Evolutionary conservation across 2,888 invertebrate genomes (phyloP), one percentile per base, ranked within the genome.

Genomic region (Phyto melanocephala): DNA sequence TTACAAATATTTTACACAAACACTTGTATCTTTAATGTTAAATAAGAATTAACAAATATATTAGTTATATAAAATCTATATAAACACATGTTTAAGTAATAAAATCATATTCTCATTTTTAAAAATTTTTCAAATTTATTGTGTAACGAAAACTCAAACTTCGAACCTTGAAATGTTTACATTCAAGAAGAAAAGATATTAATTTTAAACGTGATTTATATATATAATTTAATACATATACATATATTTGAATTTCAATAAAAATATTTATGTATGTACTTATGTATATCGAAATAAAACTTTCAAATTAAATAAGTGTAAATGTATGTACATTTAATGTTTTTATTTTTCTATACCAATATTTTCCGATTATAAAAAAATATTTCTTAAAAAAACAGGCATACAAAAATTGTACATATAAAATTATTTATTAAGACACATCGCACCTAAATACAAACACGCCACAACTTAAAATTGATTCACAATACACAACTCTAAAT

Each of bases 1-100:
- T 70, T 58, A 58, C 70, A 70, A 58, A 37, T 56, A 70, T 37
- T 60, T 63, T 63, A 62, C 56, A 54, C 40, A 70, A 72, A 72
- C 8, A 68, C n/a, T 62, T n/a, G n/a, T n/a, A n/a, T n/a, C 40
- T 45, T 67, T 42, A 10, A 40, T 35, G 40, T 42, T 50, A 47
- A 71, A 60, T 71, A 45, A 37, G 15, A 56, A 40, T 42, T 33
- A 47, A 33, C 45, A 7, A 60, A 50, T 37, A 24, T 17, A 28
- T 28, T n/a, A n/a, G 28, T 24, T 52, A 62, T 17, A 24, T 7
- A 1, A 24, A 28, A 28, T 50, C 8, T 28, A 15, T 20, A 37
- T 37, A 20, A 35, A 28, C 5, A 37, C 1, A 20, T 47, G 6
- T 20, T 7, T 47, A 47, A 7, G 17, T 45, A 45, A 3, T 40